Base-by-base conservation (phyloP, 2,113 vertebrate species). In the Amphiprion percula region DNA sequence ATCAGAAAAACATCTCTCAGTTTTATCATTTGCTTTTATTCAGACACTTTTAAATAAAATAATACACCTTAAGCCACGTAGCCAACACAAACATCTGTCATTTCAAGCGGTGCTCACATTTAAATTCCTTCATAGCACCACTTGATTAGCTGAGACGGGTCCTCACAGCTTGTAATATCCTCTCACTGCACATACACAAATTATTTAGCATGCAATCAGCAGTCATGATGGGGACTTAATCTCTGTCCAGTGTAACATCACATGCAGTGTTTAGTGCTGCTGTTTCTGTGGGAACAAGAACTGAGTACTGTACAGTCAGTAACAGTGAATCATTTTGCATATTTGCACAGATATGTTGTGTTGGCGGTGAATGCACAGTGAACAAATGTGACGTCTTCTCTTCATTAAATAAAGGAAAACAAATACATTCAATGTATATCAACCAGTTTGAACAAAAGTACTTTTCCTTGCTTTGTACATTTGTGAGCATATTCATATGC, bases 11-110 rank as follows among this genome's bases (percentile, higher is more conserved):
- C 64, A n/a, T 1, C 1, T 61, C 10, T 69, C 0, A 47, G 0
- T 63, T 82, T 82, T 6, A 62, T 4, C 15, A 14, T 84, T 63
- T 67, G 17, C 62, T 76, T 88, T 86, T 86, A 89, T 89, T 80
- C 14, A 77, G 62, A 62, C 68, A 74, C 50, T 68, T 10, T 41
- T 44, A 62, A 74, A 84, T 56, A 56, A 60, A 76, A 79, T 11
- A 26, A 37, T 52, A 26, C 0, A 65, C 70, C 62, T 37, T 5
- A 67, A 74, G n/a, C 50, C 65, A 87, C 64, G 77, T 39, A 30
- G 21, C 33, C 59, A 58, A 2, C 67, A 68, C 9, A 60, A 55
- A 81, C 60, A 74, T 58, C 5, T 46, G 17, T 47, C 21, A 11
- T 56, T 80, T 74, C 4, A 59, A 60, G 26, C 61, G 16, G 33